Evolutionary conservation across 2,888 invertebrate species (phyloP).

Genomic region (Steromphala cineraria): DNA sequence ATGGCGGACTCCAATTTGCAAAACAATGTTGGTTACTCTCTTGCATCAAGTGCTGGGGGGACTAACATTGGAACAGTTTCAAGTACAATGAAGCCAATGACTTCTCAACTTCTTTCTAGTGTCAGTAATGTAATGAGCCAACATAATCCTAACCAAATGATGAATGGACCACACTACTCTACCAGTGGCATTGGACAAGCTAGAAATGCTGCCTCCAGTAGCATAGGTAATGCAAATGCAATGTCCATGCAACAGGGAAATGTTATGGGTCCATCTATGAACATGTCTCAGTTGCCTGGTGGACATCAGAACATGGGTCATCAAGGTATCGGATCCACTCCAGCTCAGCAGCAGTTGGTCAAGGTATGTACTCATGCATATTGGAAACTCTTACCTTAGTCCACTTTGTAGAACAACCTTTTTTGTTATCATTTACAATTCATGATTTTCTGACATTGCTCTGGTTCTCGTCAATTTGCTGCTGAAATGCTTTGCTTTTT

Average conservation of each 20-base stretch:
- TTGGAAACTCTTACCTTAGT: background rate
- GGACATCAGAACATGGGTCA: slow-evolving; percentile 53
- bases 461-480: background rate
- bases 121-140: slow-evolving; percentile 46
- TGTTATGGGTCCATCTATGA: slow-evolving; percentile 47
- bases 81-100: slow-evolving; percentile 36
- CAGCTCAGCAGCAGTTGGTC: slow-evolving; percentile 53
- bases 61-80: slow-evolving; percentile 17
- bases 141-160: slow-evolving; percentile 56
- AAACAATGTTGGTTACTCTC: background rate
- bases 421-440: background rate
- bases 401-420: background rate
- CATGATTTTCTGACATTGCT: background rate
- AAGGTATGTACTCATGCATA: slow-evolving; percentile 48
- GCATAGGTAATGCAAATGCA: slow-evolving; percentile 47
- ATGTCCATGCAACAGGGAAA: slow-evolving; percentile 43
- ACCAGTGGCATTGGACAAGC: slow-evolving; percentile 50
- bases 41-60: background rate
- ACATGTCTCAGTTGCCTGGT: slow-evolving; percentile 48
- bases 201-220: slow-evolving; percentile 40
- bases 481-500: background rate
- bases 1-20: slow-evolving; percentile 26
- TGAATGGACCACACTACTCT: slow-evolving; percentile 72
- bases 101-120: slow-evolving; percentile 37
- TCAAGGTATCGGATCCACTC: slow-evolving; percentile 54